These are phyloP conservation scores for Priapulus caudatus DNA, from an alignment of 2,888 invertebrate species.

Conservation along the genomic window DNA sequence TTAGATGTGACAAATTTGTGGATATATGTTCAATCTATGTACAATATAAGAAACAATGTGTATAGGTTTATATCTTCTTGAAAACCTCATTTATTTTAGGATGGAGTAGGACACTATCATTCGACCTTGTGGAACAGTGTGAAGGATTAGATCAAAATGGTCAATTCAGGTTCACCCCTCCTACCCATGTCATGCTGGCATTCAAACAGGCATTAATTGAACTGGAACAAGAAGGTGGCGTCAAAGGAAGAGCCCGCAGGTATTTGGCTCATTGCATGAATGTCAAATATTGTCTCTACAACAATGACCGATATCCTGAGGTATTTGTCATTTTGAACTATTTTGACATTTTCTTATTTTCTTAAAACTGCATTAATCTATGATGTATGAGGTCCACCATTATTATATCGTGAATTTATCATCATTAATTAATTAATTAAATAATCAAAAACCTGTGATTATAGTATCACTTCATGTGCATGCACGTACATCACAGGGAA, in stretches of 20 bases:
- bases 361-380: background rate
- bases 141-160: constrained; percentile 37
- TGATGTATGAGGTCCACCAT: too few relatives aligned
- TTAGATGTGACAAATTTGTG: too few relatives aligned
- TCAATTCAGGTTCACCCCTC: constrained; percentile 44
- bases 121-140: constrained; percentile 41
- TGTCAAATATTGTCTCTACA: too few relatives aligned
- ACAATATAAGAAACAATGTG: constrained; percentile 30
- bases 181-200: constrained; percentile 42
- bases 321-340: too few relatives aligned
- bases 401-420: too few relatives aligned
- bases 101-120: constrained; percentile 32
- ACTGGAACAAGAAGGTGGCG: constrained; percentile 38
- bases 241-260: constrained; percentile 35
- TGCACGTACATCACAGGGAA: too few relatives aligned
- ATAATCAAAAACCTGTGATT: too few relatives aligned
- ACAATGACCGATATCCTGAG: too few relatives aligned
- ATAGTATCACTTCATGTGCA: too few relatives aligned
- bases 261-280: constrained; percentile 21
- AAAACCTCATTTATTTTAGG: too few relatives aligned
- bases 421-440: too few relatives aligned
- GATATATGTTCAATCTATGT: constrained; percentile 1
- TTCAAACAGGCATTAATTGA: constrained; percentile 39
- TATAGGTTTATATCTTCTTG: too few relatives aligned
- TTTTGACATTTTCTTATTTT: background rate